Base-by-base conservation (phyloP, 2,113 vertebrate species). In the Morone saxatilis region DNA sequence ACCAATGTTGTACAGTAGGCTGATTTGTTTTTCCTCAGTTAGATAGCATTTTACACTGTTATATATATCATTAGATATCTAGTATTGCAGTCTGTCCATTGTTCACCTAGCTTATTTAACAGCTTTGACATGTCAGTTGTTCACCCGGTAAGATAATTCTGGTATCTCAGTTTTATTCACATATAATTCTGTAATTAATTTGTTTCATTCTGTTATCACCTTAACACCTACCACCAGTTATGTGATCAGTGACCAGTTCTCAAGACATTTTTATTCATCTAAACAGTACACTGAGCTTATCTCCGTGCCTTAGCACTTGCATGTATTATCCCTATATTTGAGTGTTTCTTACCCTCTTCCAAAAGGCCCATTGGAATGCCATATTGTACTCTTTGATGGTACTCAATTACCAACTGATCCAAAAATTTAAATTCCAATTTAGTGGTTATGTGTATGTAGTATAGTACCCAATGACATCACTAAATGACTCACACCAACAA, bases 271-370 rank as follows among this genome's bases (percentile, higher is more conserved):
- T 22, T 16, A 4, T 38, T 89, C 47, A 56, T 82, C 65, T 88
- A 57, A 76, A 88, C 86, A 80, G 57, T 40, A 65, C 59, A 62
- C 69, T 40, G 31, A 63, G 47, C 65, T 76, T 83, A 76, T 83
- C 68, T 74, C 8, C 7, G 3, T 22, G 11, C 59, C 19, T 31
- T 10, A 41, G 40, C 45, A 36, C 59, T n/a, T 20, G 40, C 14
- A 65, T 38, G 6, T 57, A 45, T 72, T 62, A 66, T 80, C n/a
- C n/a, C n/a, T 50, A 25, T 74, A 48, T 62, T 73, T 81, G 31
- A 22, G 16, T 65, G 51, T 36, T 72, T 61, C 63, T 71, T 76
- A 77, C 86, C 4, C 4, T 31, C 43, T 16, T 57, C 19, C 11
- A 43, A 41, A 71, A 40, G 19, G 45, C 17, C 22, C 6, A 13